These are phyloP conservation scores for Sardinella longiceps DNA, from an alignment of 2,797 vertebrate species.

Conservation along the genomic window DNA sequence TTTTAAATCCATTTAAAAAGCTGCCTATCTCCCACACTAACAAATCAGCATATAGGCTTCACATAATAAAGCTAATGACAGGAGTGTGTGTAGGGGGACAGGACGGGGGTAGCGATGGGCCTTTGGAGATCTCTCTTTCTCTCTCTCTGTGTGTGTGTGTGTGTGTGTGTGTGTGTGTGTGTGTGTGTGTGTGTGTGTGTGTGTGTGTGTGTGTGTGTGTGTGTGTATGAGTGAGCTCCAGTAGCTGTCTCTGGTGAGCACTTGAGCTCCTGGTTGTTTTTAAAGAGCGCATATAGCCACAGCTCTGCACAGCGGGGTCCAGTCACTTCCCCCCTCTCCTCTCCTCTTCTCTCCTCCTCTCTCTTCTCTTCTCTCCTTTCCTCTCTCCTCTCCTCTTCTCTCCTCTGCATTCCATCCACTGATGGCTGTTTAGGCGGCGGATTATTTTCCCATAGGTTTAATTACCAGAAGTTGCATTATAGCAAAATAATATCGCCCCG, in stretches of 20 bases:
- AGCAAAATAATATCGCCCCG: slow-evolving; percentile 49
- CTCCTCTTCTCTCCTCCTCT: background rate
- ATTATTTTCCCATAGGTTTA: slow-evolving; percentile 56
- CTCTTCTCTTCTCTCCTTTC: background rate
- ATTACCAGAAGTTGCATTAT: slow-evolving; percentile 56
- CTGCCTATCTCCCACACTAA: background rate
- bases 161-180: background rate
- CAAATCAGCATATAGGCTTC: background rate
- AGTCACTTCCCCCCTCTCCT: background rate
- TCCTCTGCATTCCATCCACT: slow-evolving; percentile 39
- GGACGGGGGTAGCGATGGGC: background rate
- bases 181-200: background rate
- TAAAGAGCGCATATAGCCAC: background rate
- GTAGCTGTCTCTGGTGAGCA: background rate
- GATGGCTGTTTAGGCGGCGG: slow-evolving; percentile 41
- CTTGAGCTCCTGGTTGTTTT: slow-evolving; percentile 18
- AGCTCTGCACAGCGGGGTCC: background rate
- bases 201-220: background rate
- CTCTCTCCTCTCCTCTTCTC: background rate
- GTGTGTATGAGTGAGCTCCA: background rate
- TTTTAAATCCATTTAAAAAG: background rate
- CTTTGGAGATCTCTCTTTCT: background rate
- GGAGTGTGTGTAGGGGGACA: too few relatives aligned
- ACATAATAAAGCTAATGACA: background rate
- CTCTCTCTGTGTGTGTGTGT: background rate